Conservation (phyloP, 1,140 invertebrate genomes). For the Apis cerana region DNA sequence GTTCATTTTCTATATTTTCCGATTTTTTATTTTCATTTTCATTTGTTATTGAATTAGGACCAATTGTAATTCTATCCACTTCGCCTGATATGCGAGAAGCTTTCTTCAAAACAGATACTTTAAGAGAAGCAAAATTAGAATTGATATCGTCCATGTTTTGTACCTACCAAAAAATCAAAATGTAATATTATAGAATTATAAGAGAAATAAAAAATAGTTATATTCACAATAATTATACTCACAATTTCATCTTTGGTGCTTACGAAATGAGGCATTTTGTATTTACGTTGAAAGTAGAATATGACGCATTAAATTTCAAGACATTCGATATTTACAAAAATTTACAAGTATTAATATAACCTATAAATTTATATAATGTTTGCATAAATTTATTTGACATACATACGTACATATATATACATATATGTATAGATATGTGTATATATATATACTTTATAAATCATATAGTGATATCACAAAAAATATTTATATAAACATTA, state of each 20-base stretch:
- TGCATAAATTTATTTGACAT: neutral
- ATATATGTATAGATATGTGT: neutral
- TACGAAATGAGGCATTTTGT: constrained; percentile 33
- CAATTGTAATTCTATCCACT: constrained; percentile 73
- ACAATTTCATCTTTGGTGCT: constrained; percentile 23
- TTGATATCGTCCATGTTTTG: constrained; percentile 64
- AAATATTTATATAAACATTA: neutral
- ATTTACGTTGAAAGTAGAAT: neutral
- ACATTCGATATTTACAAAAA: constrained; percentile 12
- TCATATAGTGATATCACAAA: neutral
- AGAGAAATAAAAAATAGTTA: neutral
- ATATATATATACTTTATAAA: neutral
- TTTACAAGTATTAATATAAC: constrained; percentile 14
- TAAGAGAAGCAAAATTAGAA: constrained; percentile 74
- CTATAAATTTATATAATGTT: constrained; percentile 9
- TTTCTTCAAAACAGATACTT: constrained; percentile 77
- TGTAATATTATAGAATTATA: neutral
- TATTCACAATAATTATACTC: neutral
- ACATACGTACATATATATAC: neutral
- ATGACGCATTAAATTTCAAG: constrained; percentile 15
- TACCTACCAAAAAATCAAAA: constrained; percentile 24
- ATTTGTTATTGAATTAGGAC: constrained; percentile 62
- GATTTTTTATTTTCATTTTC: constrained; percentile 40
- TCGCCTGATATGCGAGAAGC: constrained; percentile 67
- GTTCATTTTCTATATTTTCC: constrained; percentile 64